Conservation (phyloP, 92 coral and sea anemone species). For the Pocillopora meandrina region DNA sequence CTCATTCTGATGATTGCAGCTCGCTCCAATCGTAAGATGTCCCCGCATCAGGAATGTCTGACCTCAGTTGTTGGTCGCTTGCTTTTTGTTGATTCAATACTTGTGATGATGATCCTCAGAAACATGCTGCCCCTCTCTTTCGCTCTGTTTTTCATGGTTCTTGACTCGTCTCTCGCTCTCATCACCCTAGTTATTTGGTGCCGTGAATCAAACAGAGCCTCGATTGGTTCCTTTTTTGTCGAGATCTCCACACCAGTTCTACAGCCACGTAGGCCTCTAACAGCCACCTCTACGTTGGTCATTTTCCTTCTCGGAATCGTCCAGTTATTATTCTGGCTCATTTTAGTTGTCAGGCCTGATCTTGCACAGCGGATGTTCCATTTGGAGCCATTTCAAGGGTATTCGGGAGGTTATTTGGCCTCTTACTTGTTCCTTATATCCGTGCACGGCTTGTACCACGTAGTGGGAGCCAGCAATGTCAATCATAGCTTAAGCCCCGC, state of each 20-base stretch:
- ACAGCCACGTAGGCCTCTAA: not conserved
- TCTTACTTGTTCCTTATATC: constrained; percentile 1
- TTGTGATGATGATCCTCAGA: constrained; percentile 19
- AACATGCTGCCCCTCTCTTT: constrained; percentile 33
- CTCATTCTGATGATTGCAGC: constrained; percentile 28
- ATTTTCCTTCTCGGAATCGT: constrained; percentile 10
- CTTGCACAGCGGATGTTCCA: constrained; percentile 29
- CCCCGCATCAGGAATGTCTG: constrained; percentile 27
- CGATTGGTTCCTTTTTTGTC: not conserved
- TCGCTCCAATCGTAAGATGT: constrained; percentile 40
- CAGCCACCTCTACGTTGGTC: not conserved
- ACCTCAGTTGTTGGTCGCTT: constrained; percentile 23
- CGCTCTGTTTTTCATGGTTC: constrained; percentile 29
- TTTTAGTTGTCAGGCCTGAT: constrained; percentile 23
- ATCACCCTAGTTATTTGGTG: constrained; percentile 43
- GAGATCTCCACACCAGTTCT: constrained; percentile 20
- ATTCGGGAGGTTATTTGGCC: constrained; percentile 28
- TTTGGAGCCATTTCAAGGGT: constrained; percentile 13
- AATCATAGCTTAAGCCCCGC: constrained; percentile 21
- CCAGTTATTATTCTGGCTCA: constrained; percentile 27
- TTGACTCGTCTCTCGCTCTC: constrained; percentile 48
- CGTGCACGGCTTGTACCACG: constrained; percentile 38
- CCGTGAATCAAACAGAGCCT: constrained; percentile 37
- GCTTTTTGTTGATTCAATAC: not conserved
- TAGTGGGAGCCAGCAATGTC: constrained; percentile 15